Evolutionary conservation across 2,797 vertebrate genomes (phyloP).

Genomic region (Rhynchotus rufescens): DNA sequence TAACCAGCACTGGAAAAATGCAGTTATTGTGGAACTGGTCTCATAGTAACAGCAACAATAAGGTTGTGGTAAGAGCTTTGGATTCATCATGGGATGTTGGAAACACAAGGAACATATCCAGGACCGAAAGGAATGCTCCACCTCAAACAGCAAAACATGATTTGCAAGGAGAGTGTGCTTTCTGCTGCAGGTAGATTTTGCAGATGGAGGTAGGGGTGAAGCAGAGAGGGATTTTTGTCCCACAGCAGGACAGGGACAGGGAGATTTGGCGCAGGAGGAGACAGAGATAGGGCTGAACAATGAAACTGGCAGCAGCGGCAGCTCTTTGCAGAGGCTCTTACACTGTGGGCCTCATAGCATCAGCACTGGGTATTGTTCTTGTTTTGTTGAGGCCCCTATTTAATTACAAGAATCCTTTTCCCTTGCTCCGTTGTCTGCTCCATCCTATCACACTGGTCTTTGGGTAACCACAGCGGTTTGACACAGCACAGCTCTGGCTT

Average conservation of each 20-base stretch:
- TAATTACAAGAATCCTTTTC: constrained; percentile 1
- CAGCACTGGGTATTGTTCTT: not conserved
- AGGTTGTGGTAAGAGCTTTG: constrained; percentile 26
- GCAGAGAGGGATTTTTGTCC: not conserved
- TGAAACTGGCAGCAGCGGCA: not conserved
- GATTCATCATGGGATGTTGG: not conserved
- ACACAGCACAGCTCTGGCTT: not conserved
- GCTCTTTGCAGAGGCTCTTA: not conserved
- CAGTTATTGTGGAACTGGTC: constrained; percentile 57
- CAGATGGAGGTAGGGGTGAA: accelerated
- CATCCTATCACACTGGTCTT: not conserved
- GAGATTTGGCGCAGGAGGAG: not conserved
- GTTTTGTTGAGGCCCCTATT: not conserved
- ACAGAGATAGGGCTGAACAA: not conserved
- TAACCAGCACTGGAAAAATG: constrained; percentile 24
- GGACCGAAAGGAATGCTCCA: accelerated
- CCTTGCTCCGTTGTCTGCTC: not conserved
- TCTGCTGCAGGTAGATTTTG: accelerated
- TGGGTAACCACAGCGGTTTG: constrained; percentile 24
- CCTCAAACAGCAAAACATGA: not conserved
- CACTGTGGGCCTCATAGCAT: not conserved
- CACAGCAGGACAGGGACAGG: accelerated
- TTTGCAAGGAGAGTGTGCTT: not conserved
- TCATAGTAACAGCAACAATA: constrained; percentile 63
- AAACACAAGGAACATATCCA: not conserved